Evolutionary conservation across 2,797 vertebrate species (phyloP), one percentile per base, ranked within the genome.

Genomic region (Diplodus sargus): DNA sequence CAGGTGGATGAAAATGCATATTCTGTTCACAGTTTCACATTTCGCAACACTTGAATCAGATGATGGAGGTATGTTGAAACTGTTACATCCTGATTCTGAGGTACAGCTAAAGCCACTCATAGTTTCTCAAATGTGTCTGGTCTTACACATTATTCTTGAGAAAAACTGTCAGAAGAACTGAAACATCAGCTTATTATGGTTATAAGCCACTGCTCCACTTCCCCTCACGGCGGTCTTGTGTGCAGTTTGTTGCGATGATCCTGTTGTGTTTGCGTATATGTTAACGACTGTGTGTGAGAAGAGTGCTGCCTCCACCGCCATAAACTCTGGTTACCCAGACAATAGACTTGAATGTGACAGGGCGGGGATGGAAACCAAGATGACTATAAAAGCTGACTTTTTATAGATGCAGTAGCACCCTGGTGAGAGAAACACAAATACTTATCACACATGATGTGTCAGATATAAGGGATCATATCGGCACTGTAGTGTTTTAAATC

Each of bases 301-400:
- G 42, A 68, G 48, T 25, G 30, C 39, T 12, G 20, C 47, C 58
- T 76, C 22, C 53, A 6, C 47, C 49, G 49, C n/a, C 73, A 80
- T 66, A 74, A 85, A 88, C 59, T 82, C 65, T 79, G 72, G 62
- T 71, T 68, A 34, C 54, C 67, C 57, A 79, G 65, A 90, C 87
- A 90, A 89, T 81, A 71, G 78, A 65, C 42, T 64, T 51, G 42
- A 82, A 76, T 71, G 58, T 45, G 45, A 61, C 20, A 65, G 51
- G 39, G 57, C 74, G 51, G 61, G 64, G 62, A 76, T 49, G 68
- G 71, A 87, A 85, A 85, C 76, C 71, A 53, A 69, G 70, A 48
- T 8, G 67, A 64, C 70, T 67, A 13, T 79, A 73, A 84, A 76
- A 65, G 4, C 28, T n/a, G 45, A 49, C 67, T 85, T 57, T 62